Base-by-base conservation (phyloP, 2,113 vertebrate species). In the Phyllopteryx taeniolatus region DNA sequence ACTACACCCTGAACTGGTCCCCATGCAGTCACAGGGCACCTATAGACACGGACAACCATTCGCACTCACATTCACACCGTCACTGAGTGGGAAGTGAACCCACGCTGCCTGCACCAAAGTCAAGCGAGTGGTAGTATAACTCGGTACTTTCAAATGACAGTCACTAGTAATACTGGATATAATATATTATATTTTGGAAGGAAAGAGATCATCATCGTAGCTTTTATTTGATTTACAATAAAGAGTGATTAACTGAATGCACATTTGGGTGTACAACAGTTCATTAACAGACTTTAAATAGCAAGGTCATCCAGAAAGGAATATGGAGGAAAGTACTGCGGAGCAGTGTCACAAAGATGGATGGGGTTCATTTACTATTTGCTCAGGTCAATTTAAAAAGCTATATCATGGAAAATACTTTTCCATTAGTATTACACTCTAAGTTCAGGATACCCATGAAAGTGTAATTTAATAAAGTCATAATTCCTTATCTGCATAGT, bases 281-380 rank as follows among this genome's bases (percentile, higher is more conserved):
- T 84, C 77, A 73, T 78, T 67, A 76, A 65, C 74, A 89, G 79
- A 86, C 82, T 82, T 88, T 84, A 85, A 86, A 87, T 81, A 85
- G 87, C 86, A 90, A 90, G 90, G 88, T 90, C 88, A 88, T 86
- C 76, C 79, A 2, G 68, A 88, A 87, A 90, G 74, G 83, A 83
- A 87, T 88, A 83, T 87, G 82, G 78, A 87, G 84, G 81, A 83
- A 85, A 82, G 79, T 79, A 85, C 77, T 77, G 84, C 81, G 71
- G 81, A 77, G 84, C 88, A 84, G 77, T 89, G 90, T 90, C 89
- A 91, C 79, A 69, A 85, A 91, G 89, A 91, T 87, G 85, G 88
- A 91, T 91, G 89, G 83, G 83, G 85, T 87, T 91, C 85, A 91
- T 91, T 89, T 91, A 83, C 83, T 83, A 89, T 90, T 90, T 79